These are phyloP conservation scores for Acomys russatus DNA, from an alignment of 2,797 vertebrate genomes.

Conservation along the genomic window DNA sequence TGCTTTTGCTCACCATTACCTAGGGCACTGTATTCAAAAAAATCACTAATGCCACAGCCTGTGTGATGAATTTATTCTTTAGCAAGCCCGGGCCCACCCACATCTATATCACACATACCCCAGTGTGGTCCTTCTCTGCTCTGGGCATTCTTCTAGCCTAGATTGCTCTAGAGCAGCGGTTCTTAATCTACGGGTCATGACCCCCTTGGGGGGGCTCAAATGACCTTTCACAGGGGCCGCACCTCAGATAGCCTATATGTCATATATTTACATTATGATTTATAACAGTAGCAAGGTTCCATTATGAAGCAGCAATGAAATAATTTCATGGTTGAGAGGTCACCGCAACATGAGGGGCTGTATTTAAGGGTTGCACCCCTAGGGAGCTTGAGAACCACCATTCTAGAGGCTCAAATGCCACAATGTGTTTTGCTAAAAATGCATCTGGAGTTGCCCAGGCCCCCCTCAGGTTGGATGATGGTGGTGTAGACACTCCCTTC, in stretches of 20 bases:
- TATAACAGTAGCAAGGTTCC: background rate
- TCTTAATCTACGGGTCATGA: background rate
- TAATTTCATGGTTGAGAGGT: background rate
- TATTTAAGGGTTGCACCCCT: background rate
- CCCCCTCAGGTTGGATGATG: background rate
- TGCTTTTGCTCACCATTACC: background rate
- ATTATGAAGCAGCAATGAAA: background rate
- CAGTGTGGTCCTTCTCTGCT: background rate
- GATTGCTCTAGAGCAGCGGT: background rate
- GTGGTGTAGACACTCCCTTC: background rate
- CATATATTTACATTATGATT: background rate
- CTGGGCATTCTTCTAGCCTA: background rate
- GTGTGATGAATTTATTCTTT: background rate
- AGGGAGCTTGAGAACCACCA: background rate
- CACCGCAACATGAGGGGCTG: background rate
- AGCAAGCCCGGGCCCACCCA: background rate
- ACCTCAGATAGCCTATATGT: background rate
- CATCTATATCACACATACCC: background rate
- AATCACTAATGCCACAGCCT: background rate
- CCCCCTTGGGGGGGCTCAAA: too few species aligned
- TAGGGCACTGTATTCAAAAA: background rate
- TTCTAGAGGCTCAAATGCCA: background rate
- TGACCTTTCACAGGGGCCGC: background rate
- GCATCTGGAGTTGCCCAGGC: background rate
- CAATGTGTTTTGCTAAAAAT: background rate